Evolutionary conservation across 2,797 vertebrate genomes (phyloP), one percentile per base, ranked within the genome.

Genomic region (Graptemys geographica): DNA sequence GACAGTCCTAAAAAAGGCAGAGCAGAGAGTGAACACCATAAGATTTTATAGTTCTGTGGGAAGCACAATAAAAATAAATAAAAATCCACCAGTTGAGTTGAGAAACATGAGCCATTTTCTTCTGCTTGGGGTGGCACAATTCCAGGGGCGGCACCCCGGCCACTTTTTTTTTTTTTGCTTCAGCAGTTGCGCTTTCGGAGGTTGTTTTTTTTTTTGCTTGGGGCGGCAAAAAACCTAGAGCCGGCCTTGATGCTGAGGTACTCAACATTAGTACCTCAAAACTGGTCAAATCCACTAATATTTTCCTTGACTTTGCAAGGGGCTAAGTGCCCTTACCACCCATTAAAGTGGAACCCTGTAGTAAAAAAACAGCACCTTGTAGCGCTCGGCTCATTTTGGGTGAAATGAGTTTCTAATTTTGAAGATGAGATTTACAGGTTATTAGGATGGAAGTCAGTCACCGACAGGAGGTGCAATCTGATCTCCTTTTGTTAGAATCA

Each of bases 1-100:
- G 94, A 99, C 98, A 79, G 99, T 99, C 79, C 99, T 99, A 95
- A 23, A 69, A 84, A 76, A 28, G 27, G 79, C 49, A 69, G 55
- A 95, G 0, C 25, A 21, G 10, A 31, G 33, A 85, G 65, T 4
- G 86, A 79, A 79, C 33, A 90, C 57, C 8, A 9, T 3, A 49
- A 49, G 25, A 28, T 8, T 78, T 44, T 49, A 78, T 15, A 49
- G 25, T 25, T 72, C 69, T 41, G 37, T 23, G 37, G 41, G 37
- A 72, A 72, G 18, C 69, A 72, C 18, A 78, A 78, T 21, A 27
- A 47, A 69, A 59, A 81, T 88, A 18, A 95, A 13, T 2, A 92
- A 65, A 78, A 80, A 59, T 28, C 37, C 41, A 16, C 1, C 4
- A 53, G 18, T 27, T 41, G 79, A 57, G 18, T 41, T 41, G 3